A percentile compares a stretch with the other conserved stretches of the same genome.
Conservation (phyloP, 1,140 invertebrate genomes). For the Drosophila pandora region DNA sequence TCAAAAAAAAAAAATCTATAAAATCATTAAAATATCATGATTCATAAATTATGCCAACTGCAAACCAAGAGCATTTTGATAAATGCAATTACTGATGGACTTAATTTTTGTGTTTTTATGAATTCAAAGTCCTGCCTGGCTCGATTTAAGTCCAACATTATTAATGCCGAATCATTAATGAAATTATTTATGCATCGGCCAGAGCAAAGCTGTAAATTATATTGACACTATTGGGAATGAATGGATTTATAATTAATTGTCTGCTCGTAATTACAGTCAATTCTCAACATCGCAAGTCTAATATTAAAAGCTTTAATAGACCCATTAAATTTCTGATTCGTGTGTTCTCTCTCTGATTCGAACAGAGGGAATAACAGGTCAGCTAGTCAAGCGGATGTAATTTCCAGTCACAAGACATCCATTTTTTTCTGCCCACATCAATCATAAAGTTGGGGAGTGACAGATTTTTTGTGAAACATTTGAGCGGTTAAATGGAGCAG, state of each 20-base stretch:
- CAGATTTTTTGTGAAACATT: conserved; percentile 33
- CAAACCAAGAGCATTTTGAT: not conserved
- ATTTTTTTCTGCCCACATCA: conserved; percentile 18
- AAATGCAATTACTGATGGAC: conserved; percentile 2
- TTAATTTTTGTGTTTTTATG: conserved; percentile 8
- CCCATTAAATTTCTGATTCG: conserved; percentile 27
- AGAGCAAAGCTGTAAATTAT: conserved; percentile 40
- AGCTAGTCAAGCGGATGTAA: conserved; percentile 29
- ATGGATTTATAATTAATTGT: conserved; percentile 42
- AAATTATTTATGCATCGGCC: conserved; percentile 33
- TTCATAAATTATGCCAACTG: not conserved
- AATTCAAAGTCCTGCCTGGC: not conserved
- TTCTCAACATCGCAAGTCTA: conserved; percentile 28
- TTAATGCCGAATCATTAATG: conserved; percentile 34
- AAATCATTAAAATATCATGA: not conserved
- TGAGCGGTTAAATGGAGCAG: conserved; percentile 29
- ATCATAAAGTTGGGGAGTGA: conserved; percentile 34
- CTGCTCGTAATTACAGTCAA: conserved; percentile 41
- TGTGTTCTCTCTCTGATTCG: not conserved
- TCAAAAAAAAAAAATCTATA: not conserved
- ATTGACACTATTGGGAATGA: conserved; percentile 50
- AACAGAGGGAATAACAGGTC: conserved; percentile 8
- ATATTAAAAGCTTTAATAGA: conserved; percentile 23
- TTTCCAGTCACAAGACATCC: conserved; percentile 31
- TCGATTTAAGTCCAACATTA: conserved; percentile 15